Base-by-base conservation (phyloP, 2,888 invertebrate genomes). In the Sicus ferrugineus region DNA sequence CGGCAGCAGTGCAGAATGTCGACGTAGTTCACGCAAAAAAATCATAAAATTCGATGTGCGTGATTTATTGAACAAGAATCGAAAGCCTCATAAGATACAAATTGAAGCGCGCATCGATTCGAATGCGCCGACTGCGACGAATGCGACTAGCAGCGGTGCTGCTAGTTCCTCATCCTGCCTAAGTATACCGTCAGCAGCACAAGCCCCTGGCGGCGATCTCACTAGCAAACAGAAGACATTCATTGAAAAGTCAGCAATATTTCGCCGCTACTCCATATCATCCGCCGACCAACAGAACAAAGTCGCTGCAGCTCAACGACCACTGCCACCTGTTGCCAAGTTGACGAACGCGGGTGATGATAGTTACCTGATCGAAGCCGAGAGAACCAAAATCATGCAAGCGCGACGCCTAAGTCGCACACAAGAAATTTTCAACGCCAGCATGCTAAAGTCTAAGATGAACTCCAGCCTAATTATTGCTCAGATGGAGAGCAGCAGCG, bases 1-100 rank as follows among this genome's bases (percentile, higher is more conserved):
- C 21, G 34, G 26, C 21, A 61, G n/a, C 5, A 54, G 28, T 11
- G 54, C 68, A 2, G 81, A 83, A 58, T 81, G 84, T 56, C 78
- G 84, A 1, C 80, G 84, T 21, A 85, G 84, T 73, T 81, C 84
- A 2, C 81, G 84, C 14, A 84, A 85, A 68, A 84, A 84, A 75
- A 75, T 83, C n/a, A 79, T 80, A 2, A 85, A 85, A 73, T 85
- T 84, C 66, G 84, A 85, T 73, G 84, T 85, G 0, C 77, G 81
- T 0, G 84, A 85, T 70, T 76, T 85, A 67, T 73, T 85, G 7
- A 83, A 83, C 58, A 84, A 83, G 72, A 80, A 82, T 70, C 77
- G 84, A 6, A 83, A 81, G 48, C 77, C 77, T 19, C 81, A 81
- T 70, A 84, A 84, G 74, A 84, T 84, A 64, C 84, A 84, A 72